phyloP scores from a whole-genome alignment of 1,140 invertebrate genomes.

The Drosophila bipectinata region DNA sequence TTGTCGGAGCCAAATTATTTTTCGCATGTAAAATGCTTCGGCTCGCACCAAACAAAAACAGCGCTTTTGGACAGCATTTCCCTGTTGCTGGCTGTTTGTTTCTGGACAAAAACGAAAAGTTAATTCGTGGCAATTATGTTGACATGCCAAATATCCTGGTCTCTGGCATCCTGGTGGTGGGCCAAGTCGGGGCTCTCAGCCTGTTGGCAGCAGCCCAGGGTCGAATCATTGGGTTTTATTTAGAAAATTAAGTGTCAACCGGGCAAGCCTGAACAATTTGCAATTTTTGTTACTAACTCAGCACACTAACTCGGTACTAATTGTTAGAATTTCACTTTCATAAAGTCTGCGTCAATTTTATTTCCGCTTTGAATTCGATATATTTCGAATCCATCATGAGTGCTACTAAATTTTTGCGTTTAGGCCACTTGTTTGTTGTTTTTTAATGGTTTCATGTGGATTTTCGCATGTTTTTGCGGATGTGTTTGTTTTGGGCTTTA shows the following conservation, averaged over 20 bases:
- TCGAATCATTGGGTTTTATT: constrained; percentile 1
- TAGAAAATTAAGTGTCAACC: neutral
- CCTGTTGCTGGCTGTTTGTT: constrained; percentile 1
- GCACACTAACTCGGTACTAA: neutral
- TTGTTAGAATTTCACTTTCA: neutral
- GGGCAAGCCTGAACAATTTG: too few relatives aligned
- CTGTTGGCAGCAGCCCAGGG: constrained; percentile 44
- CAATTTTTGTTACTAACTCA: too few relatives aligned
- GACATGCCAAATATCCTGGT: constrained; percentile 73
- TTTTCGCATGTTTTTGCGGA: constrained; percentile 45
- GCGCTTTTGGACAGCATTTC: constrained; percentile 24
- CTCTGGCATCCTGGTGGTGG: neutral
- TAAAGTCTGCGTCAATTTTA: neutral
- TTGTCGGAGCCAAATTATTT: constrained; percentile 65
- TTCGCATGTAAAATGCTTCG: constrained; percentile 49
- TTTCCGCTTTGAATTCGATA: neutral
- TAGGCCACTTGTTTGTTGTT: constrained; percentile 20
- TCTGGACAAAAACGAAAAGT: constrained; percentile 64
- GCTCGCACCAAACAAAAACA: constrained; percentile 28
- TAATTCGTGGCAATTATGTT: constrained; percentile 80
- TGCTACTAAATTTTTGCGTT: constrained; percentile 42
- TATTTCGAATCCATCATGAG: constrained; percentile 9
- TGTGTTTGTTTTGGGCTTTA: constrained; percentile 30
- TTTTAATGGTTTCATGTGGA: constrained; percentile 32
- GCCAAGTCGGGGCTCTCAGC: constrained; percentile 5